A percentile compares a stretch with the other conserved stretches of the same genome.
Conservation (phyloP, 2,888 invertebrate species). For the Microplitis deprimator region DNA sequence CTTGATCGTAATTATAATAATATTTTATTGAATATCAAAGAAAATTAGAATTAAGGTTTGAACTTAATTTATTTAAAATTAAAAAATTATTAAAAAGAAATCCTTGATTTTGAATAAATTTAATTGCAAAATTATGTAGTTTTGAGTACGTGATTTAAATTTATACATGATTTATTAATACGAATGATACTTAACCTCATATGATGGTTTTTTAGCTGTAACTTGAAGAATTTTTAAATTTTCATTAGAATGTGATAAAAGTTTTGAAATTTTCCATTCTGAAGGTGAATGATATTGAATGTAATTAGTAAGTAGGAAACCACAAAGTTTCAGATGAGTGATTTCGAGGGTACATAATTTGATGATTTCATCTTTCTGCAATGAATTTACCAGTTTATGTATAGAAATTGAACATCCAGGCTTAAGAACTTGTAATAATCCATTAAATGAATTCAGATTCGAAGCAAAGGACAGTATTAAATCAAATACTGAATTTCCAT, state of each 20-base stretch:
- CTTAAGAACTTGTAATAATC: slow-evolving; percentile 76
- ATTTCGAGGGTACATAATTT: slow-evolving; percentile 63
- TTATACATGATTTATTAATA: neutral
- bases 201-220: slow-evolving; percentile 62
- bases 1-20: too few relatives aligned
- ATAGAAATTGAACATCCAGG: slow-evolving; percentile 77
- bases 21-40: too few relatives aligned
- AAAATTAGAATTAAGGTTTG: too few relatives aligned
- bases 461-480: slow-evolving; percentile 74
- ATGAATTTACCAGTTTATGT: slow-evolving; percentile 69
- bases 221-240: slow-evolving; percentile 56
- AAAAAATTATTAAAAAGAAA: too few relatives aligned
- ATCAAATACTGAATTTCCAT: slow-evolving; percentile 76
- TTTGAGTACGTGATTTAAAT: neutral
- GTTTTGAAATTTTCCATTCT: slow-evolving; percentile 40
- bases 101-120: too few relatives aligned
- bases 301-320: slow-evolving; percentile 73
- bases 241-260: slow-evolving; percentile 40
- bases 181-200: slow-evolving; percentile 57
- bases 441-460: slow-evolving; percentile 72
- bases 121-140: too few relatives aligned
- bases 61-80: too few relatives aligned
- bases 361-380: slow-evolving; percentile 45
- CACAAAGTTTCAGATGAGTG: slow-evolving; percentile 77
- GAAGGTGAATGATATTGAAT: slow-evolving; percentile 34